Evolutionary conservation across 2,113 vertebrate species (phyloP).

Genomic region (Daboia siamensis): DNA sequence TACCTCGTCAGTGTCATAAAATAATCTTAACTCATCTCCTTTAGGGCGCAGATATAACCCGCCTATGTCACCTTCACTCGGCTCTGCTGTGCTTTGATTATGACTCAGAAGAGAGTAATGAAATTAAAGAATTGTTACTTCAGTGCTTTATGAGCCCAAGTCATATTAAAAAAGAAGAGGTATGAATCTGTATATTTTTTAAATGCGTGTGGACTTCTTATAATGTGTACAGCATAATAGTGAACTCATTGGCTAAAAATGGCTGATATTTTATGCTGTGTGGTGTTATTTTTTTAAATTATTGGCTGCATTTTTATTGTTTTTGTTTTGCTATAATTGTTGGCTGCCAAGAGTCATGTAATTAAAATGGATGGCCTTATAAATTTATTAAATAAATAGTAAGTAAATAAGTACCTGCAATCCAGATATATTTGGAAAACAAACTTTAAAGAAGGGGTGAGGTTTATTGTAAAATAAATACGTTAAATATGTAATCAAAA

Average conservation of each 20-base stretch:
- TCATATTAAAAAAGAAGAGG: slow-evolving; percentile 85
- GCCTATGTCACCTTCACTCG: slow-evolving; percentile 79
- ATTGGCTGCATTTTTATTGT: neutral
- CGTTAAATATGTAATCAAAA: neutral
- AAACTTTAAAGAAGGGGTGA: neutral
- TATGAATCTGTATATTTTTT: slow-evolving; percentile 50
- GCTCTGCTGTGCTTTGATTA: slow-evolving; percentile 81
- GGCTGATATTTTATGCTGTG: neutral
- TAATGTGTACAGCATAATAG: neutral
- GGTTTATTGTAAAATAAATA: neutral
- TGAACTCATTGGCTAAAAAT: neutral
- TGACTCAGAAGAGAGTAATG: slow-evolving; percentile 76
- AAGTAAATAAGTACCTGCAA: neutral
- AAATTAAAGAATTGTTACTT: slow-evolving; percentile 81
- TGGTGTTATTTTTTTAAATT: neutral
- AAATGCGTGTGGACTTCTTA: neutral
- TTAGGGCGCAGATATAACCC: slow-evolving; percentile 78
- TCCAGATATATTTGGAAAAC: neutral
- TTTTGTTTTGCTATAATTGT: neutral
- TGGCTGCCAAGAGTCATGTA: neutral
- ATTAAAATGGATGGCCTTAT: neutral
- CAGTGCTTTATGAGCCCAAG: slow-evolving; percentile 79
- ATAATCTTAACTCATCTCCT: neutral
- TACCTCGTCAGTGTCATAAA: neutral
- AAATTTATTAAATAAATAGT: neutral